Base-by-base conservation (phyloP, 1,140 invertebrate genomes). In the Lethocerus indicus region DNA sequence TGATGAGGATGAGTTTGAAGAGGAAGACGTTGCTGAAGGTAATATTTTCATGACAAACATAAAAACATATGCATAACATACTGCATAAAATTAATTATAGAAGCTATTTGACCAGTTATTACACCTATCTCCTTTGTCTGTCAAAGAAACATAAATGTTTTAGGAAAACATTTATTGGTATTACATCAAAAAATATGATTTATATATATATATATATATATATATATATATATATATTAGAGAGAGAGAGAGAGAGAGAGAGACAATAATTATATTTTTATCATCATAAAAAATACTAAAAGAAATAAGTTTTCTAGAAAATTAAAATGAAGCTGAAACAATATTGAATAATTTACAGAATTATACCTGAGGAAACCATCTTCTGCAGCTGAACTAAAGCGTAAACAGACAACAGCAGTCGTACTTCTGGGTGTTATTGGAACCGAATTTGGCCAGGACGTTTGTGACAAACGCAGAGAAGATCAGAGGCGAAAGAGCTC, bases 381-480 rank as follows among this genome's bases (percentile, higher is more conserved):
- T 6, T 87, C 83, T 57, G 65, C 81, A 1, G 80, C 83, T 0
- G 89, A 98, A 67, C 68, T 91, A 28, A 87, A 91, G 53, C 72
- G 92, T 9, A 95, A 95, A 59, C 92, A 99, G 67, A 91, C 91
- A 0, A 98, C 93, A 0, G 90, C 95, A 1, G 90, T 99, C 1
- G 90, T 99, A 0, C 67, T 99, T 32, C 64, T 98, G 20, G 94
- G 93, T 1, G 93, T 98, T 0, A 93, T 99, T 48, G 95, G 95
- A 0, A 88, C 93, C 0, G 93, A 98, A 66, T 98, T 98, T 67
- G 93, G 94, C 0, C 88, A 94, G 61, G 91, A 87, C 59, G 82
- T 87, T 39, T 52, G 52, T 1, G 54, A 56, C 14, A 53, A 58
- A 54, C 44, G 50, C 18, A 35, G 60, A 53, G 54, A 49, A 56